Evolutionary conservation across 2,113 vertebrate species (phyloP), one percentile per base, ranked within the genome.

Genomic region (Cynoglossus semilaevis): DNA sequence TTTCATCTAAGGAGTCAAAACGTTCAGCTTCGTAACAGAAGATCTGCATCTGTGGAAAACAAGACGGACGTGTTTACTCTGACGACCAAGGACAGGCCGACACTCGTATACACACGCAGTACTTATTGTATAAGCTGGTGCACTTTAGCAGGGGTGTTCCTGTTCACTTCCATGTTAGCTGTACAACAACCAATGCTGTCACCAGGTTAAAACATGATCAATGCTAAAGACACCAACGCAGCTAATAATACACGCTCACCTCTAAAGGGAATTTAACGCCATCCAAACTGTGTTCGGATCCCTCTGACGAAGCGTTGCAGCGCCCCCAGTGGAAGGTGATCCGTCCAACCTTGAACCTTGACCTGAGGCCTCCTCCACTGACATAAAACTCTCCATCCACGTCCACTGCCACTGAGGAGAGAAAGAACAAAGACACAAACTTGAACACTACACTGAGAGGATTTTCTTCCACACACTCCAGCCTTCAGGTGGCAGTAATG

Each of bases 301-400:
- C 97, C 0, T 95, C 95, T 7, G 94, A 94, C 0, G 95, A 94
- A 0, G 86, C 82, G 2, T 98, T 99, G 82, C 97, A 99, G 90
- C 91, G 93, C 63, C 95, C 97, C 97, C 97, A 98, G 85, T 99
- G 97, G 88, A 99, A 99, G 48, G 85, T 91, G 79, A 99, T 93
- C 52, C 92, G 94, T 68, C 93, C 96, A 63, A 93, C 95, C 88
- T 92, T 96, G 85, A 96, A 94, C 67, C 87, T 70, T 9, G 91
- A 92, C 74, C 91, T 88, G 57, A 93, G 91, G 16, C 93, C 92
- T 51, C 94, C 95, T 75, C 96, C 96, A 46, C 92, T 94, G 69
- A 99, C 64, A 61, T 77, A 92, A 72, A 95, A 98, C 66, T 96
- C 94, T 82, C 94, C 95, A 45, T 92, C 92, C 74, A 98, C 85